Percentiles rank a stretch among this genome's conserved stretches.
Conservation (phyloP, 2,113 vertebrate genomes). For the Otolemur garnettii region DNA sequence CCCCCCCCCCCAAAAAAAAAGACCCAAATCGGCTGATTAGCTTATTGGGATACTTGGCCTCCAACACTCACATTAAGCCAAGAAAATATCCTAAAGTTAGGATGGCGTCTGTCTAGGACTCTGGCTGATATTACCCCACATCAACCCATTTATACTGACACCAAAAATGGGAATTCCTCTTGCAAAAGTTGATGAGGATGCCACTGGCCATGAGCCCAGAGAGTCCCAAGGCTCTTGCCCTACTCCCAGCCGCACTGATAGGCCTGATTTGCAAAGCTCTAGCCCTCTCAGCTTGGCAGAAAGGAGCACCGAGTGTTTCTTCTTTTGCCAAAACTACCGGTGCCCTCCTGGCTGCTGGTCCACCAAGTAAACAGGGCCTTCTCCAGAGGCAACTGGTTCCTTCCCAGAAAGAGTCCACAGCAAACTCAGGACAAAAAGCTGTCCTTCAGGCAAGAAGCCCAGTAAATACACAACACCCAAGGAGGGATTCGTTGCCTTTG, state of each 20-base stretch:
- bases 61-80: background rate
- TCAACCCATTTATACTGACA: background rate
- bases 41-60: background rate
- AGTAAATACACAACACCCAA: background rate
- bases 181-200: background rate
- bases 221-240: background rate
- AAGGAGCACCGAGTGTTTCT: background rate
- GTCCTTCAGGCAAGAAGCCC: background rate
- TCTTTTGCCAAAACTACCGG: background rate
- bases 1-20: too few species aligned
- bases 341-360: background rate
- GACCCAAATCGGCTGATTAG: background rate
- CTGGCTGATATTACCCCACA: background rate
- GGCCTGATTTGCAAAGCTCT: background rate
- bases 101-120: background rate
- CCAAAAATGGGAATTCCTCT: background rate
- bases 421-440: background rate
- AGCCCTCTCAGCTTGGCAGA: background rate
- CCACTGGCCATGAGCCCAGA: background rate
- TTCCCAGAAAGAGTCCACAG: slow-evolving; percentile 12
- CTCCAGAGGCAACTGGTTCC: background rate
- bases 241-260: background rate
- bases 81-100: background rate
- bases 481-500: background rate
- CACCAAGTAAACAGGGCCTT: background rate